Conservation (phyloP, 2,797 vertebrate species). For the Picus viridis region DNA sequence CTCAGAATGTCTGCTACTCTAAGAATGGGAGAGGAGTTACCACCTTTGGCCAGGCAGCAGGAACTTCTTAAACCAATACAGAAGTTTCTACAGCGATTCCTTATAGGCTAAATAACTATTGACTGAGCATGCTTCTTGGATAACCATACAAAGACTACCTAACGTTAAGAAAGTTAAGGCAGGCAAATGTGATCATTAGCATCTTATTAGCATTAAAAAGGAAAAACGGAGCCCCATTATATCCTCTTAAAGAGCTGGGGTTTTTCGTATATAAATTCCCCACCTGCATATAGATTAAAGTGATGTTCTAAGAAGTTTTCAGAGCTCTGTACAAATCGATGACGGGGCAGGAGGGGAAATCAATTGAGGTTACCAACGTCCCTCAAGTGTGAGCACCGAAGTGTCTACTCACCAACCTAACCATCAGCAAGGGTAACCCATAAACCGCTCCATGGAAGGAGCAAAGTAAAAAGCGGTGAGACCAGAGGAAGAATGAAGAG, state of each 20-base stretch:
- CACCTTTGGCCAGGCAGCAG: not conserved
- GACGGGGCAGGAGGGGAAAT: not conserved
- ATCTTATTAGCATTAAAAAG: not conserved
- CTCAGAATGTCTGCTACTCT: not conserved
- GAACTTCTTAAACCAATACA: not conserved
- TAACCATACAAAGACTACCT: not conserved
- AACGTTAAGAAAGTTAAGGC: not conserved
- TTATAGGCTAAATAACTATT: not conserved
- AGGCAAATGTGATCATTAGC: not conserved
- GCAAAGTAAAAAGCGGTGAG: not conserved
- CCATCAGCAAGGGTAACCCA: not conserved
- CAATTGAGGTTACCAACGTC: not conserved
- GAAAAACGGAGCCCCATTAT: not conserved
- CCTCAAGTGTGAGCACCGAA: fast-evolving
- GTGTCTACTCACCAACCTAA: not conserved
- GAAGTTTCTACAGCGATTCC: not conserved
- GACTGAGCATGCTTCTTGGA: not conserved
- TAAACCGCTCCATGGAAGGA: not conserved
- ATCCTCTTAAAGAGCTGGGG: not conserved
- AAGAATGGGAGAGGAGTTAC: not conserved
- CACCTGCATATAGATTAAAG: not conserved
- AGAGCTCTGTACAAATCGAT: not conserved
- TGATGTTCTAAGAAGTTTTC: not conserved
- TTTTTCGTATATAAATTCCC: not conserved
- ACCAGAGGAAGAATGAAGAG: not conserved